Evolutionary conservation across 2,113 vertebrate species (phyloP), one percentile per base, ranked within the genome.

Genomic region (Perognathus longimembris): DNA sequence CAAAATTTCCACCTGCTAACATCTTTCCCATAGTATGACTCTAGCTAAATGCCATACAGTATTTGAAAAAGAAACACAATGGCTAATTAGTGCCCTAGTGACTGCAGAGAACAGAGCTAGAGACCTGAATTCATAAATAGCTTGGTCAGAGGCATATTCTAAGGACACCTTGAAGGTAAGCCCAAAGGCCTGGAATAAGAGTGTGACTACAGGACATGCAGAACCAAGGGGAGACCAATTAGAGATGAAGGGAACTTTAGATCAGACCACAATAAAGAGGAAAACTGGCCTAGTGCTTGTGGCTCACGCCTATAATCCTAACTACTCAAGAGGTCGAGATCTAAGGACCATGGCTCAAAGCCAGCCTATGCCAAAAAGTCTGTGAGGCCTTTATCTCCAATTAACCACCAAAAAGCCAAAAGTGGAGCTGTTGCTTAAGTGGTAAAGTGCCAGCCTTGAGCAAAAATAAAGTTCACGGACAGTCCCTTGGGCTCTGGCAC

Each of bases 1-100:
- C 36, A 76, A 88, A 90, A 82, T 75, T 94, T 88, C 78, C 18
- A 42, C 88, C 85, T 85, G 88, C 80, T 70, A 38, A 63, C 77
- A 54, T 66, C 70, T 83, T 95, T 74, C 50, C 66, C 77, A 15
- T 32, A 36, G 73, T 76, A 26, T 34, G 32, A 69, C 61, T 80
- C 0, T 2, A 89, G 57, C 18, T 57, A 87, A 75, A 84, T 63
- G 63, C 69, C 86, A 80, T 15, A 30, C 5, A 28, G 5, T 54
- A 24, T 77, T 81, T 73, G 67, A 89, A 84, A 84, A 90, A 77
- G 50, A 88, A 87, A 81, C 18, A 24, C 24, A 66, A 2, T 32
- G 30, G 24, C 78, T 95, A 93, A 87, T 80, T 67, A 86, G 63
- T 14, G n/a, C 80, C 88, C 69, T 79, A 3, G n/a, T 34, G 85